These are phyloP conservation scores for Geococcyx californianus DNA, from an alignment of 2,113 vertebrate species.

Conservation along the genomic window DNA sequence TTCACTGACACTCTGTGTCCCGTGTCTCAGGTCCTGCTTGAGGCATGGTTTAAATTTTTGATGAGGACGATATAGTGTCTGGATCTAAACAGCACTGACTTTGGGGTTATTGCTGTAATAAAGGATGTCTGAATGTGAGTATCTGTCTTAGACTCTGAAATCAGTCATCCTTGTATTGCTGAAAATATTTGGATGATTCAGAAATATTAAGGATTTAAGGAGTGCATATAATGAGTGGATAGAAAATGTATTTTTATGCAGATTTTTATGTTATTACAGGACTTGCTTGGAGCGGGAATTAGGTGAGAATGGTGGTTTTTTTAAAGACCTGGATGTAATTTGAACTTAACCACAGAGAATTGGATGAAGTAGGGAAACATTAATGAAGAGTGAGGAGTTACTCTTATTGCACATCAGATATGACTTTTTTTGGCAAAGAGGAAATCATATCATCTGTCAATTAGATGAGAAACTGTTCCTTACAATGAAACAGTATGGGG, in stretches of 20 bases:
- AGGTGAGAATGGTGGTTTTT: not conserved
- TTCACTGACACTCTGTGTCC: not conserved
- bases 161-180: not conserved
- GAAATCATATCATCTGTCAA: not conserved
- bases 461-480: not conserved
- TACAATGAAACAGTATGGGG: accelerated
- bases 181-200: not conserved
- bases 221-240: not conserved
- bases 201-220: not conserved
- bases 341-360: not conserved
- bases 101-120: not conserved
- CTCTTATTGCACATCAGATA: not conserved
- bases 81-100: not conserved
- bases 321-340: not conserved
- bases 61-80: not conserved
- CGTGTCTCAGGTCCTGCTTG: not conserved
- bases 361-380: not conserved
- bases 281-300: not conserved
- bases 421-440: not conserved
- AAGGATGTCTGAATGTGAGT: not conserved
- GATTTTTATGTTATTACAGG: not conserved
- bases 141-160: not conserved
- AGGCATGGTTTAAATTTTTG: conserved; percentile 12
- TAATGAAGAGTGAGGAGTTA: not conserved
- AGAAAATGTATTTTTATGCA: not conserved